These are phyloP conservation scores for Rhopalosiphum padi DNA, from an alignment of 1,140 invertebrate species.

Conservation along the genomic window DNA sequence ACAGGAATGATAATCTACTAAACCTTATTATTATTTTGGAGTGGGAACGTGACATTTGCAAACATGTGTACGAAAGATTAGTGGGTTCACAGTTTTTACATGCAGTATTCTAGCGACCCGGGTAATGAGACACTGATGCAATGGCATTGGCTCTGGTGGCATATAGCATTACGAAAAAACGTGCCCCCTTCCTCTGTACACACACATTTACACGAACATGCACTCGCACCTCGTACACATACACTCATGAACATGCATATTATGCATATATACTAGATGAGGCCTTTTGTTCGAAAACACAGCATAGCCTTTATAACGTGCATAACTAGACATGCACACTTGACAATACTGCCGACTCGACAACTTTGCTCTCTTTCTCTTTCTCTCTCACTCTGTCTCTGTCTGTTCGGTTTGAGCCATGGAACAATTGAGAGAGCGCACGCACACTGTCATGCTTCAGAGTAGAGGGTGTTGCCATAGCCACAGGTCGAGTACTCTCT, in stretches of 20 bases:
- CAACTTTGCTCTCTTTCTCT: neutral
- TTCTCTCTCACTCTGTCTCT: neutral
- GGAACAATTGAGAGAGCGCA: slow-evolving; percentile 33
- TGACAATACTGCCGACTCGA: slow-evolving; percentile 47
- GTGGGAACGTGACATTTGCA: slow-evolving; percentile 15
- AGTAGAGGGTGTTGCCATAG: slow-evolving; percentile 55
- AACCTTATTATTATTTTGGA: neutral
- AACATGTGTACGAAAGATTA: slow-evolving; percentile 24
- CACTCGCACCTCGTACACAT: neutral
- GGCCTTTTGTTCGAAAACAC: slow-evolving; percentile 40
- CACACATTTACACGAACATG: no score
- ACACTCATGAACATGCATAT: neutral
- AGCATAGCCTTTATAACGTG: slow-evolving; percentile 27
- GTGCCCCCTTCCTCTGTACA: no score
- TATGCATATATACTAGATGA: slow-evolving; percentile 23
- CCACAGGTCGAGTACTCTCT: slow-evolving; percentile 57
- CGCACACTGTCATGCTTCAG: slow-evolving; percentile 11
- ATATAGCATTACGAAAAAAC: neutral
- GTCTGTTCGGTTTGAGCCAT: neutral
- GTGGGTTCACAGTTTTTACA: slow-evolving; percentile 12
- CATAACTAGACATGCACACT: slow-evolving; percentile 52
- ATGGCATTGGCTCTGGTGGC: neutral
- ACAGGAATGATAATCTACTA: neutral
- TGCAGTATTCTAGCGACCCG: neutral
- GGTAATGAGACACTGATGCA: slow-evolving; percentile 20